phyloP scores from a whole-genome alignment of 2,113 vertebrate genomes.

The Daubentonia madagascariensis region DNA sequence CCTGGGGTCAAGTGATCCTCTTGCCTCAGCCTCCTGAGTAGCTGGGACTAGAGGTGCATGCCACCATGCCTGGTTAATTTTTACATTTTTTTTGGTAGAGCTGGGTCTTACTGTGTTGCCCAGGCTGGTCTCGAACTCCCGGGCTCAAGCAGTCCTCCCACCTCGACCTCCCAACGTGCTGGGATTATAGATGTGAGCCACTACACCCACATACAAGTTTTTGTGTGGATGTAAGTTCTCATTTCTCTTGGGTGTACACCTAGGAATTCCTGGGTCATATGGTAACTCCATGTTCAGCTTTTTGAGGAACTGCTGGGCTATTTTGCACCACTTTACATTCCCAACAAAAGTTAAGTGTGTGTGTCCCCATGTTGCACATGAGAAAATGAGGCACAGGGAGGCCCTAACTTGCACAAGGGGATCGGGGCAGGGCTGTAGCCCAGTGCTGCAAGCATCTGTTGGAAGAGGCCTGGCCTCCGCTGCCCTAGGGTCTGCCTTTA shows the following conservation, averaged over 20 bases:
- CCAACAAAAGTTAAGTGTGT: neutral
- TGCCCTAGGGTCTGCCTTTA: too few species aligned
- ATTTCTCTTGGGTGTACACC: neutral
- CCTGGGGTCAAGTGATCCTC: too few species aligned
- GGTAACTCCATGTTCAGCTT: neutral
- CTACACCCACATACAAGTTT: neutral
- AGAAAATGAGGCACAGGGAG: neutral
- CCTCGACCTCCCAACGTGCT: too few species aligned
- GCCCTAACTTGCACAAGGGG: accelerated
- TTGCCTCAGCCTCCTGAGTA: too few species aligned
- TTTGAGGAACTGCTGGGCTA: neutral
- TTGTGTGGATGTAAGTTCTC: neutral
- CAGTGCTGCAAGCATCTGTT: accelerated
- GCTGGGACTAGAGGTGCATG: too few species aligned
- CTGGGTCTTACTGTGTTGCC: too few species aligned
- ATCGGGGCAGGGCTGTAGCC: neutral
- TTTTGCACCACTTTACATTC: neutral
- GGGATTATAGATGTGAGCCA: too few species aligned
- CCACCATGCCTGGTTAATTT: too few species aligned
- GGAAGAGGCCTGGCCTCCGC: too few species aligned
- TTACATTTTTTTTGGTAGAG: too few species aligned
- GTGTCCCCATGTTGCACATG: neutral
- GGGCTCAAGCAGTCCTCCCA: too few species aligned
- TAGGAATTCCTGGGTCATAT: neutral
- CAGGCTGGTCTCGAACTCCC: too few species aligned